Base-by-base conservation (phyloP, 2,113 vertebrate species). In the Illadopsis cleaveri region DNA sequence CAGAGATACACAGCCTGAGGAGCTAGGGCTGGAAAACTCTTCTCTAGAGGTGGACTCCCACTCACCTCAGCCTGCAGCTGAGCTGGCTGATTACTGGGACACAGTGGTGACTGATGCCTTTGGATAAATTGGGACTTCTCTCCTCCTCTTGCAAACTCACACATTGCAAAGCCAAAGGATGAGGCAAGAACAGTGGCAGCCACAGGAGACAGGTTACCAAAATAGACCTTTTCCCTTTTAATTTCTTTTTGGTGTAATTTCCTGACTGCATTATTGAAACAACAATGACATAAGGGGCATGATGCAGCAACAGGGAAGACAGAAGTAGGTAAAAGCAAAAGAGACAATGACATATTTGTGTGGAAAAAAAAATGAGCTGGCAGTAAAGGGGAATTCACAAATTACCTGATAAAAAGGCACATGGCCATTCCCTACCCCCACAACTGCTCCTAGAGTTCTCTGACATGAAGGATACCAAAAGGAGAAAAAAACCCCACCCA, bases 51-150 rank as follows among this genome's bases (percentile, higher is more conserved):
- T 6, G 22, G 12, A 15, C 13, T 42, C 4, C 35, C 28, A 60
- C 25, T 38, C 31, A 30, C 10, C 64, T 31, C 66, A n/a, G 37
- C 45, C 44, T 40, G 45, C 50, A 65, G 64, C 38, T 51, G 47
- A 42, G 15, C 40, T 56, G 19, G 22, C 6, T 44, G 56, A 24
- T 40, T 35, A 27, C 14, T 45, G 21, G 15, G 23, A 11, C 2
- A 2, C 11, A n/a, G 48, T 0, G 0, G 19, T 56, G 9, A 9
- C 15, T 1, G 0, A 18, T 15, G 31, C 10, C 44, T 75, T 75
- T 60, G 30, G 27, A 48, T 44, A 50, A 62, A 79, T 1, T 28
- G 5, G 37, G 31, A 54, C 5, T 64, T 76, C 47, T 28, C 37
- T 86, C 17, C 18, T 44, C 54, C 25, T 54, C 19, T 61, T 38